phyloP scores from a whole-genome alignment of 2,888 invertebrate species.

The Machimus atricapillus region DNA sequence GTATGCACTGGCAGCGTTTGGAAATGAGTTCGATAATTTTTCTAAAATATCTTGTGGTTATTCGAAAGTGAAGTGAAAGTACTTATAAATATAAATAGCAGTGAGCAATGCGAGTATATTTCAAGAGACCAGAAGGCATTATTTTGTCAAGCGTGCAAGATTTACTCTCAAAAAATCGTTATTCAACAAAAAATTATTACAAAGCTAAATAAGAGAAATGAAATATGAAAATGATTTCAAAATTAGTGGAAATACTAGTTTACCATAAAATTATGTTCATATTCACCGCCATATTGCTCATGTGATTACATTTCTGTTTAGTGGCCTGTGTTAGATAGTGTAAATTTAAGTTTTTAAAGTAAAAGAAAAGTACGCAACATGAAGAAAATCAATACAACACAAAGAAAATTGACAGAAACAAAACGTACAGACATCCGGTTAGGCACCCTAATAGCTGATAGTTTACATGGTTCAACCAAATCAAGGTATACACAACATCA shows the following conservation, averaged over 20 bases:
- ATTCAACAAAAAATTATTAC: neutral
- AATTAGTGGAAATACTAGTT: neutral
- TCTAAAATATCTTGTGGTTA: neutral
- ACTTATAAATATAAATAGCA: neutral
- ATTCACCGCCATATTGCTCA: slow-evolving; percentile 64
- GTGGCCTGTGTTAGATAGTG: slow-evolving; percentile 18
- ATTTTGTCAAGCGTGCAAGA: neutral
- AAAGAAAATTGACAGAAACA: neutral
- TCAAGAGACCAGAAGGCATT: neutral
- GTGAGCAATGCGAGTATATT: neutral
- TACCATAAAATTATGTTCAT: slow-evolving; percentile 47
- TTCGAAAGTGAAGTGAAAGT: neutral
- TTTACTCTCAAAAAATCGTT: neutral
- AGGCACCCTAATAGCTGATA: neutral
- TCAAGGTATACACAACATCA: slow-evolving; percentile 22
- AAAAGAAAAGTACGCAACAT: slow-evolving; percentile 1
- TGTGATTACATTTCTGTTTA: slow-evolving; percentile 33
- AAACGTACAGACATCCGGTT: neutral
- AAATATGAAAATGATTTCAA: slow-evolving; percentile 2
- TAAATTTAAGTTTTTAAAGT: neutral
- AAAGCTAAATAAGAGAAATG: slow-evolving; percentile 10
- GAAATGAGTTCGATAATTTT: neutral
- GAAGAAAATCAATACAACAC: neutral
- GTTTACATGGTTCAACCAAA: neutral
- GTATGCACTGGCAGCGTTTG: neutral